Evolutionary conservation across 2,113 vertebrate species (phyloP), one percentile per base, ranked within the genome.

Genomic region (Lycaon pictus): DNA sequence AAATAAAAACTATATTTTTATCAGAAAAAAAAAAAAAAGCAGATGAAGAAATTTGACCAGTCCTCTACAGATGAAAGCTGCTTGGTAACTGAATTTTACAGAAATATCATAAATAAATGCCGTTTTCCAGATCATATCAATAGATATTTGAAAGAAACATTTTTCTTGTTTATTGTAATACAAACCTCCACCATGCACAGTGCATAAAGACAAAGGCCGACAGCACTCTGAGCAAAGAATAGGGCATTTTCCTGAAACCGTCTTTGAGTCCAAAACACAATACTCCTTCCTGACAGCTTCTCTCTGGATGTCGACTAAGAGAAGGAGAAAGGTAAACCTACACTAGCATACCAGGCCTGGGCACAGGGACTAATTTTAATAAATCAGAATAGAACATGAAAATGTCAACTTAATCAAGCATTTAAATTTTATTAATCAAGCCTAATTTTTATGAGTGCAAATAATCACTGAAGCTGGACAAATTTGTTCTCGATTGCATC

Each of bases 351-450:
- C 90, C 37, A 93, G 85, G 94, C 88, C 93, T 95, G 97, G 74
- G 98, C 92, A 97, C 43, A 98, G 97, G 97, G 98, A 98, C 98
- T 98, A 82, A 98, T 99, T 99, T 98, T 98, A 99, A 99, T 99
- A 99, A 99, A 98, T 99, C 98, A 98, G 98, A 98, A 98, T 98
- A 96, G 98, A 98, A 98, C 98, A 98, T 98, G 98, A 98, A 99
- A 98, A 99, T 99, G 98, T 98, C 99, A 99, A 98, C 98, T 98
- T 99, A 99, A 99, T 99, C 98, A 99, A 99, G 98, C 98, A 98
- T 99, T 98, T 98, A 98, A 98, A 99, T 99, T 99, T 99, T 99
- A 99, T 99, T 99, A 98, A 99, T 98, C 97, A 99, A 98, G 97
- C 97, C 98, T 99, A 98, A 98, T 99, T 99, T 99, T 99, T 98